A percentile compares a stretch with the other conserved stretches of the same genome.
phyloP scores from a whole-genome alignment of 1,140 invertebrate genomes.

The Scylla paramamosain region DNA sequence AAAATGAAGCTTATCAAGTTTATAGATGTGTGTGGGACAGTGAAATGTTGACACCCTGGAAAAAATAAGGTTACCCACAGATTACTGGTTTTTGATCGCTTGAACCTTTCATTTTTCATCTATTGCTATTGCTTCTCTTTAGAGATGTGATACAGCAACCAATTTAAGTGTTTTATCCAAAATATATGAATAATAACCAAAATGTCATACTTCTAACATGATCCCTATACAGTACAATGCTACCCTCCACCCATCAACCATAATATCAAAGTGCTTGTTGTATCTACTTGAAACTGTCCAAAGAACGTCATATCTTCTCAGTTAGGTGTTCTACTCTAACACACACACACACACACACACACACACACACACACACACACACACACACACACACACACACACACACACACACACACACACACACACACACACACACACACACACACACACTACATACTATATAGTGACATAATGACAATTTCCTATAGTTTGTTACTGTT shows the following conservation, averaged over 20 bases:
- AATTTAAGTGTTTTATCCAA: too few relatives aligned
- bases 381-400: constrained; percentile 37
- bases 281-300: neutral
- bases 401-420: constrained; percentile 31
- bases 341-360: constrained; percentile 33
- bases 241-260: neutral
- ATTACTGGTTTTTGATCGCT: neutral
- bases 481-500: too few relatives aligned
- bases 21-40: too few relatives aligned
- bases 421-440: constrained; percentile 31
- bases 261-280: neutral
- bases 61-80: too few relatives aligned
- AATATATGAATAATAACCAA: neutral
- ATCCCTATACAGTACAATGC: constrained; percentile 2
- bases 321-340: neutral
- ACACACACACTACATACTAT: neutral
- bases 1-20: neutral
- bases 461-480: neutral
- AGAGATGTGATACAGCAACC: neutral
- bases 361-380: neutral
- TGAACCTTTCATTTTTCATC: neutral
- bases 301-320: neutral
- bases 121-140: neutral
- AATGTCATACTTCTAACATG: constrained; percentile 2
- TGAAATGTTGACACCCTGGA: too few relatives aligned